Base-by-base conservation (phyloP, 1,140 invertebrate species). In the Theocolax elegans region DNA sequence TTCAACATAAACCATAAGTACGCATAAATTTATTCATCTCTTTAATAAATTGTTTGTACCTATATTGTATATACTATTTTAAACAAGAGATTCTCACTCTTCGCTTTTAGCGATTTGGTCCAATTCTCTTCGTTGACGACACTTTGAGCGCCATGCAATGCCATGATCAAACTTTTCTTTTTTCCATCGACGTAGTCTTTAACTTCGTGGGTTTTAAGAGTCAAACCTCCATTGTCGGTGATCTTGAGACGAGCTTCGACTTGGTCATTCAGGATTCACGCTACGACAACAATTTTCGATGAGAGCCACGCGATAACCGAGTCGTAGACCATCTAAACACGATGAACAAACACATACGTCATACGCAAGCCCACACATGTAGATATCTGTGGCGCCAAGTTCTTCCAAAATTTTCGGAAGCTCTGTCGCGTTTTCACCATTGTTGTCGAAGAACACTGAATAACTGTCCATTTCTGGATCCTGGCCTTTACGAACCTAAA, bases 361-460 rank as follows among this genome's bases (percentile, higher is more conserved):
- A 76, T 91, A 91, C 0, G 94, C 93, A 8, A 95, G 74, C 4
- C 94, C 94, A 81, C 92, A 94, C 12, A 94, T 85, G 78, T 91
- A 94, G 23, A 95, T 86, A 79, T 93, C 91, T 1, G 92, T 93
- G 7, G 92, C 88, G 13, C 87, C 85, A 42, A 87, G 83, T 44
- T 87, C 76, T 23, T 82, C 78, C 12, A 95, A 82, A 72, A 92
- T 87, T 15, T 81, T 72, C 23, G 87, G 78, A 35, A 95, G 80
- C 49, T 89, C 86, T 12, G 92, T 93, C 51, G 89, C 83, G 17
- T 87, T 87, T n/a, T 88, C 72, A 74, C 88, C 89, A 54, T 89
- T 88, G 80, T 94, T 94, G 76, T 94, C 93, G 83, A 85, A 90
- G 81, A 95, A 95, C n/a, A 89, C 93, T 0, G 93, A 94, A 82